These are phyloP conservation scores for Ctenosaura bakeri DNA, from an alignment of 2,797 vertebrate species.

Conservation along the genomic window DNA sequence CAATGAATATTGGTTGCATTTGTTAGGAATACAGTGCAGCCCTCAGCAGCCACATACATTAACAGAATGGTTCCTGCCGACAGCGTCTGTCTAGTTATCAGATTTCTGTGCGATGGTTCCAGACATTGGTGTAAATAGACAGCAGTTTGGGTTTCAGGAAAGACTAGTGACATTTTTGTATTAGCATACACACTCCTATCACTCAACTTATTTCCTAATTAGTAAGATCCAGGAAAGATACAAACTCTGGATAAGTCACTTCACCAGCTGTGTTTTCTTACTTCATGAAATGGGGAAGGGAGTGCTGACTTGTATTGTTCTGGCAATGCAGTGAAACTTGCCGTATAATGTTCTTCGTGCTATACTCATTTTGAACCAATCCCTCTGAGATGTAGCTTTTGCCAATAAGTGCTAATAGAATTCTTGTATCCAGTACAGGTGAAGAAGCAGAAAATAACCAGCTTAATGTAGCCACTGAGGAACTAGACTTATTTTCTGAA, in stretches of 20 bases:
- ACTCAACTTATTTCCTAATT: neutral
- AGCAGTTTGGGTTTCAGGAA: neutral
- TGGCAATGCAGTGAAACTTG: neutral
- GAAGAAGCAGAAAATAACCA: constrained; percentile 52
- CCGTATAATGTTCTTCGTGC: neutral
- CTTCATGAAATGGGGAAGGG: neutral
- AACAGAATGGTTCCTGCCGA: constrained; percentile 86
- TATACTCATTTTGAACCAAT: neutral
- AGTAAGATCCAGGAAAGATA: neutral
- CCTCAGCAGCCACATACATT: constrained; percentile 78
- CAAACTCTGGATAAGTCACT: neutral
- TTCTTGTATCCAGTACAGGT: constrained; percentile 64
- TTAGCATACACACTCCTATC: too few species aligned
- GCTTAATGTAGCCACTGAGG: constrained; percentile 38
- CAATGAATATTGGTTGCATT: constrained; percentile 72
- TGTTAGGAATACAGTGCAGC: constrained; percentile 76
- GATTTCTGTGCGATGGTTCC: constrained; percentile 87
- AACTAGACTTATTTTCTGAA: constrained; percentile 31
- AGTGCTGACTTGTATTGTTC: neutral
- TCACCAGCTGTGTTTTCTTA: neutral
- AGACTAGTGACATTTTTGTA: neutral
- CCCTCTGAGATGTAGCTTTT: neutral
- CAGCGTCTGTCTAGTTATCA: constrained; percentile 79
- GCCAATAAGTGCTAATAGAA: neutral
- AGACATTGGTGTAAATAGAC: constrained; percentile 70